Conservation (phyloP, 2,797 vertebrate genomes). For the Aphelocoma californica region DNA sequence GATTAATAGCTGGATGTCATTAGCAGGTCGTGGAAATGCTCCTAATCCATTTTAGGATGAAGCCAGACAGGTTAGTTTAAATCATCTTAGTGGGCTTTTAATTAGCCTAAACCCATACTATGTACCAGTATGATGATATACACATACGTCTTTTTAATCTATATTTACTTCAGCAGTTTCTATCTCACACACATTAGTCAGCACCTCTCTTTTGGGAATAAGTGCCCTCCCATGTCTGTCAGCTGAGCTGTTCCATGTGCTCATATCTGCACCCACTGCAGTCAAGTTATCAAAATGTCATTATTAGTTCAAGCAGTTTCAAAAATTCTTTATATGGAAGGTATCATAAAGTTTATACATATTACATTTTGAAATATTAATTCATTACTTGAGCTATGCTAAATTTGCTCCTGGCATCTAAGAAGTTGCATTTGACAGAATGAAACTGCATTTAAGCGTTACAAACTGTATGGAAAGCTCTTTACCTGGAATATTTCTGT, state of each 20-base stretch:
- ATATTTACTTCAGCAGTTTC: not conserved
- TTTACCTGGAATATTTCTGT: not conserved
- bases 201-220: not conserved
- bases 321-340: not conserved
- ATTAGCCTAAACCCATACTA: not conserved
- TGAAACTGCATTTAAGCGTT: not conserved
- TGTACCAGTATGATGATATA: not conserved
- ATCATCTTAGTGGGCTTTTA: slow-evolving; percentile 38
- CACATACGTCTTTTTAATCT: not conserved
- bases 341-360: not conserved
- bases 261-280: not conserved
- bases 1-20: slow-evolving; percentile 23
- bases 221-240: not conserved
- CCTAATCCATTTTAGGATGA: slow-evolving; percentile 28
- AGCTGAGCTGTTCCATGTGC: not conserved
- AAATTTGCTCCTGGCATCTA: not conserved
- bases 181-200: not conserved
- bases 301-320: not conserved
- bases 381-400: not conserved
- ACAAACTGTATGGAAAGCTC: not conserved
- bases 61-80: slow-evolving; percentile 41
- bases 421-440: not conserved
- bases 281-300: not conserved
- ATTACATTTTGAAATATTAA: not conserved
- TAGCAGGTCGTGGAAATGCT: not conserved